Evolutionary conservation across 2,888 invertebrate genomes (phyloP).

Genomic region (Prostheceraeus crozeri): DNA sequence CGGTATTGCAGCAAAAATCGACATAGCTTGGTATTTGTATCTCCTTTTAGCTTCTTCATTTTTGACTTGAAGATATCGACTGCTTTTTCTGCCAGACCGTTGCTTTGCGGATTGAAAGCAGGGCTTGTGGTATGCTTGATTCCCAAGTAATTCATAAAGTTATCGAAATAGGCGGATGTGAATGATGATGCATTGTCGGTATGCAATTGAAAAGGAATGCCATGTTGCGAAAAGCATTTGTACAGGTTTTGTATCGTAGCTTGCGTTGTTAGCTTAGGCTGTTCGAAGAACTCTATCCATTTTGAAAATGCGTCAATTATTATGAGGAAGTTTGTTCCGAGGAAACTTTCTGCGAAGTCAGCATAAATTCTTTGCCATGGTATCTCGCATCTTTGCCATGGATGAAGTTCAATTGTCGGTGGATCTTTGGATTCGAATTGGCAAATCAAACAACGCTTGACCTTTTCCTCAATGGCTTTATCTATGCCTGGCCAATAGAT

Average conservation of each 20-base stretch:
- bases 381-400: constrained; percentile 21
- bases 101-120: constrained; percentile 22
- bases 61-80: constrained; percentile 21
- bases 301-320: constrained; percentile 27
- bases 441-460: too few relatives aligned
- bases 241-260: background rate
- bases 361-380: constrained; percentile 25
- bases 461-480: background rate
- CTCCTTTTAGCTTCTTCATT: constrained; percentile 11
- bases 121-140: constrained; percentile 16
- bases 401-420: too few relatives aligned
- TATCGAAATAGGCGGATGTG: constrained; percentile 2
- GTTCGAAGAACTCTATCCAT: constrained; percentile 18
- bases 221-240: constrained; percentile 25
- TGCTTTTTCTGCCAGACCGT: constrained; percentile 32
- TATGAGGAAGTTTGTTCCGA: constrained; percentile 5
- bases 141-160: background rate
- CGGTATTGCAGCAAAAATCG: constrained; percentile 5
- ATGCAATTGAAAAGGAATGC: constrained; percentile 13
- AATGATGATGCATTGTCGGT: constrained; percentile 26
- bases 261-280: background rate
- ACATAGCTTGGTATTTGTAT: background rate
- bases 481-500: constrained; percentile 21
- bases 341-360: constrained; percentile 26
- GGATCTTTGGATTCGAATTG: too few relatives aligned